These are phyloP conservation scores for Typhlichthys eigenmanni DNA, from an alignment of 2,797 vertebrate species.

Conservation along the genomic window DNA sequence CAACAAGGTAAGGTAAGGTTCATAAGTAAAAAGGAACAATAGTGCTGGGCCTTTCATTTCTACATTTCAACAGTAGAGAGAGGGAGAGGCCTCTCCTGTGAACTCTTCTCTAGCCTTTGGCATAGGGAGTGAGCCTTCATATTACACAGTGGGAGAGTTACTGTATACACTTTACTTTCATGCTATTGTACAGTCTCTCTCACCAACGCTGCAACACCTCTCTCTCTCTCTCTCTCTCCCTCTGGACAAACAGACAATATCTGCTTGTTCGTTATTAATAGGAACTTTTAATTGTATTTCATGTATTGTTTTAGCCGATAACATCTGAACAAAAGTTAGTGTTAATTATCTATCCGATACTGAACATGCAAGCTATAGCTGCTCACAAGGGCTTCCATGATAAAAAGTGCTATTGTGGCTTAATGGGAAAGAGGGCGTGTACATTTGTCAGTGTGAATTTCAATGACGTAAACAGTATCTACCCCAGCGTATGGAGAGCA, in stretches of 20 bases:
- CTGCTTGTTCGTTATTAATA: constrained; percentile 62
- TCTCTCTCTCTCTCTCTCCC: constrained; percentile 18
- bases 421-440: constrained; percentile 10
- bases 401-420: constrained; percentile 35
- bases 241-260: constrained; percentile 56
- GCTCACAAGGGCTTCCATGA: constrained; percentile 20
- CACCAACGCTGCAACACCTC: constrained; percentile 7
- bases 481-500: constrained; percentile 41
- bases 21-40: too few relatives aligned
- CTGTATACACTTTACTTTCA: constrained; percentile 57
- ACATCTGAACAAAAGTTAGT: constrained; percentile 25
- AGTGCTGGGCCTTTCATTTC: constrained; percentile 38
- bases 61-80: constrained; percentile 37
- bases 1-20: too few relatives aligned
- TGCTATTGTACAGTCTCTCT: constrained; percentile 46
- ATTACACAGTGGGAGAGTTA: constrained; percentile 69
- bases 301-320: constrained; percentile 26
- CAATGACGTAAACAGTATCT: constrained; percentile 63
- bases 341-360: constrained; percentile 35
- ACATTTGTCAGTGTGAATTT: constrained; percentile 53
- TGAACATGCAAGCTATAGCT: constrained; percentile 5
- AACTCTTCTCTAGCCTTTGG: constrained; percentile 64
- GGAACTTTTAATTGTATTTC: constrained; percentile 37
- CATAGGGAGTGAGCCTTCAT: constrained; percentile 72
- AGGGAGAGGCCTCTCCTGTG: constrained; percentile 45